Evolutionary conservation across 2,888 invertebrate genomes (phyloP), one percentile per base, ranked within the genome.

Genomic region (Taenaris catops): DNA sequence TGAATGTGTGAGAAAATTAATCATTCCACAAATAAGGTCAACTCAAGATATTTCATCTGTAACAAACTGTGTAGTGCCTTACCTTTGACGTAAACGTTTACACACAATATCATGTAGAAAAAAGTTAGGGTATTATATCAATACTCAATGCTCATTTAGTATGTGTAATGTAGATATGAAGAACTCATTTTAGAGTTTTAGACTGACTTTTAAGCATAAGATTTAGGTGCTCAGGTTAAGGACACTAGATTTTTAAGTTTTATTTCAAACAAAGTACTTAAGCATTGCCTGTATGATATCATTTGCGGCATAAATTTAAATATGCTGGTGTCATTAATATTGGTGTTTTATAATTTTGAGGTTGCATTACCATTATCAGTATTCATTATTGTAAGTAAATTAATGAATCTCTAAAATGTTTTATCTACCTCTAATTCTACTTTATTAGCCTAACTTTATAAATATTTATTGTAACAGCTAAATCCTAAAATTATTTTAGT

Each of bases 341-440:
- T 31, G 31, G 38, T 38, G 34, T 42, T 51, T 41, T 51, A 25
- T 45, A n/a, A n/a, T 54, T 50, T 38, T 46, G 53, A 49, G 44
- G 45, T 59, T 54, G 56, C 56, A 69, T 69, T 81, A 79, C 81
- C 81, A 66, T 61, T 63, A 68, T 66, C 84, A 86, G 84, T 86
- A 84, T 86, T 83, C 59, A 60, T 64, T 75, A 69, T 58, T 65
- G 49, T 72, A 69, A 72, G 71, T 65, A 63, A 62, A 63, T 65
- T 42, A 63, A 65, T 53, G 80, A 86, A 83, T 86, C 81, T 86
- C 76, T 75, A 54, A 63, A 61, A 64, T 58, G 60, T 72, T 74
- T 68, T 67, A 76, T 81, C 86, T 86, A 86, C 86, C 86, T 86
- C 86, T 80, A 66, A 70, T 46, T 63, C 65, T 73, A 74, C 67